Conservation (phyloP, 2,888 invertebrate genomes). For the Micropterix aruncella region DNA sequence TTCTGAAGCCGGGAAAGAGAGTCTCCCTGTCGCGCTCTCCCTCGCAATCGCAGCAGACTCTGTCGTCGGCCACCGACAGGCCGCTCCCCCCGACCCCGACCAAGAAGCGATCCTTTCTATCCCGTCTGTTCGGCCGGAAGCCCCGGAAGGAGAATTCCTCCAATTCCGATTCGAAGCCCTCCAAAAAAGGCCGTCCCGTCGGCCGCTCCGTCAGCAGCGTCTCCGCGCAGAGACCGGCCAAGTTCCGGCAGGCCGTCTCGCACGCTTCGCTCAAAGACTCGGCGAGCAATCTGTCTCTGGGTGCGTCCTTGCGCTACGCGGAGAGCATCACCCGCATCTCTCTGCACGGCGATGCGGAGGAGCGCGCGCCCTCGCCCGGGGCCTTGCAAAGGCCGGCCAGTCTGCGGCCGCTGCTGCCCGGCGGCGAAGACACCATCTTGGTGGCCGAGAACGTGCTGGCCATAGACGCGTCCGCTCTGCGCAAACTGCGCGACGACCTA, state of each 20-base stretch:
- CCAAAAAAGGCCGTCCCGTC: conserved; percentile 25
- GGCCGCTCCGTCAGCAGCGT: conserved; percentile 46
- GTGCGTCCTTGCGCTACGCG: conserved; percentile 29
- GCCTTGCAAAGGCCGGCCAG: conserved; percentile 22
- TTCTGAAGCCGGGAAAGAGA: conserved; percentile 26
- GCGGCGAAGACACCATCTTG: conserved; percentile 40
- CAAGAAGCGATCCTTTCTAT: conserved; percentile 34
- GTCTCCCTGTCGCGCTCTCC: conserved; percentile 17
- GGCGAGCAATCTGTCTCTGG: conserved; percentile 23
- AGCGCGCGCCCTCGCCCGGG: conserved; percentile 24
- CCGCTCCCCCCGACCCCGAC: conserved; percentile 26
- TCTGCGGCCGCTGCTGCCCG: conserved; percentile 28
- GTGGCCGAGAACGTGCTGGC: conserved; percentile 40
- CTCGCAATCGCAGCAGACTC: conserved; percentile 13
- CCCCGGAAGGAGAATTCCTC: conserved; percentile 24
- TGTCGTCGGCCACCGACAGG: conserved; percentile 26
- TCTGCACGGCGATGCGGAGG: conserved; percentile 41
- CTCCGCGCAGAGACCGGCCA: conserved; percentile 41
- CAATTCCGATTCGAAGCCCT: conserved; percentile 25
- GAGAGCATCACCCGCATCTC: conserved; percentile 53
- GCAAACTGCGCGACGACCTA: conserved; percentile 35
- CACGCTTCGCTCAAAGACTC: conserved; percentile 26
- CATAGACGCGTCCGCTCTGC: conserved; percentile 27
- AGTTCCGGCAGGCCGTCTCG: conserved; percentile 27
- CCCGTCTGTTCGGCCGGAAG: conserved; percentile 29